Base-by-base conservation (phyloP, 1,140 invertebrate species). In the Drosophila willistoni region DNA sequence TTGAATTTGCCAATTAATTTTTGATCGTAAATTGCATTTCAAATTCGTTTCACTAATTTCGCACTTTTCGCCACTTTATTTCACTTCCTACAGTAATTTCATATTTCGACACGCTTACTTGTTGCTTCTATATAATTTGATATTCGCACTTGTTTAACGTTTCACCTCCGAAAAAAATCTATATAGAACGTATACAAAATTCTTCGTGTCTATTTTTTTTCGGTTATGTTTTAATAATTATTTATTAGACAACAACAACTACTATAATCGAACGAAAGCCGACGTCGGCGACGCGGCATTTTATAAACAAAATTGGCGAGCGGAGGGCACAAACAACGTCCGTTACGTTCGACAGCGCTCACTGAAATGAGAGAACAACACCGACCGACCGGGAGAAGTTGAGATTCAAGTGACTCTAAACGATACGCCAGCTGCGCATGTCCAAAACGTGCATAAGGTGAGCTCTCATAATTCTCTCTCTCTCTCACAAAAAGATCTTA, bases 1-100 rank as follows among this genome's bases (percentile, higher is more conserved):
- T 57, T 65, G 63, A 73, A 65, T 87, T 83, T 87, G 67, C 83
- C 80, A 79, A 77, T 69, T 81, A 71, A 69, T 72, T 51, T 72
- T 72, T 39, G 33, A 47, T 55, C 7, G 14, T 56, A 68, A 12
- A 73, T 69, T 77, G 74, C 22, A 68, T 64, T 64, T 64, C 22
- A 71, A 84, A 69, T 73, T 78, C 64, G 63, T 87, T 69, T 69
- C 69, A 79, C 51, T 56, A 73, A 73, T 66, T 81, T 64, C 19
- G 66, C 70, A 77, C 59, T 67, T 64, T 66, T 68, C 66, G 63
- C 59, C 62, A 66, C 71, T 51, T 33, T 55, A 12, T 13, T 42
- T 75, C 34, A 36, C 34, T 72, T 44, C 29, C 29, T 29, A 3
- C 6, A 29, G 6, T 29, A 29, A 0, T 6, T 29, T 29, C 29